Conservation (phyloP, 2,113 vertebrate species). For the Thalassoma bifasciatum region DNA sequence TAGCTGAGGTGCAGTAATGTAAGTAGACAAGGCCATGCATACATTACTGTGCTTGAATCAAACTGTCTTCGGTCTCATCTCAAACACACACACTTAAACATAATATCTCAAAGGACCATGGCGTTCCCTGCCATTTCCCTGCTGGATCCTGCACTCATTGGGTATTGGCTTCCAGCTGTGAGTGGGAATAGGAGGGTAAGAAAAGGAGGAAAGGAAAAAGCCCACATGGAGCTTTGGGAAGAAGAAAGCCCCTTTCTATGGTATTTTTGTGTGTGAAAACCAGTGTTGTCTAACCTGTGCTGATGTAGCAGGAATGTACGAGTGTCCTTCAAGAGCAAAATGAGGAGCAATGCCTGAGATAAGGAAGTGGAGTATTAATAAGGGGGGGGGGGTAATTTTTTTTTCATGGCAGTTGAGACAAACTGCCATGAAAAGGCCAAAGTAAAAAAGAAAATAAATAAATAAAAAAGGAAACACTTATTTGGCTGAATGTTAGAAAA, state of each 20-base stretch:
- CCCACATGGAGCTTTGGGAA: background rate
- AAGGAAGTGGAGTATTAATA: background rate
- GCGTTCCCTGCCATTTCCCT: background rate
- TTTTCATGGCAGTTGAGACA: too few species aligned
- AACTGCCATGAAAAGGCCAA: too few species aligned
- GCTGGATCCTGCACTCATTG: slow-evolving; percentile 7
- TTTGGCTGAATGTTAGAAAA: too few species aligned
- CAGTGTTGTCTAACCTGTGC: slow-evolving; percentile 4
- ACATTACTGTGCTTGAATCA: slow-evolving; percentile 27
- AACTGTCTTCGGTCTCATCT: background rate
- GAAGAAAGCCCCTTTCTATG: background rate
- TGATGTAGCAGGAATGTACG: slow-evolving; percentile 24
- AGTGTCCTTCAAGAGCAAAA: slow-evolving; percentile 23
- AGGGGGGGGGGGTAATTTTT: too few species aligned
- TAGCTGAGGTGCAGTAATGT: slow-evolving; percentile 21
- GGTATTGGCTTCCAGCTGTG: slow-evolving; percentile 1
- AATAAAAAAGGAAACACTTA: too few species aligned
- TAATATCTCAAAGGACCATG: background rate
- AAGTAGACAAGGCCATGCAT: slow-evolving; percentile 33
- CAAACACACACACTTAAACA: background rate
- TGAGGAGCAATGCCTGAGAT: slow-evolving; percentile 15
- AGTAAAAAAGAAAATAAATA: too few species aligned
- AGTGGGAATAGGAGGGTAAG: background rate
- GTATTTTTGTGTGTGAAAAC: background rate
- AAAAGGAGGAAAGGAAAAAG: background rate